Conservation (phyloP, 2,797 vertebrate genomes). For the Tauraco hartlaubi region DNA sequence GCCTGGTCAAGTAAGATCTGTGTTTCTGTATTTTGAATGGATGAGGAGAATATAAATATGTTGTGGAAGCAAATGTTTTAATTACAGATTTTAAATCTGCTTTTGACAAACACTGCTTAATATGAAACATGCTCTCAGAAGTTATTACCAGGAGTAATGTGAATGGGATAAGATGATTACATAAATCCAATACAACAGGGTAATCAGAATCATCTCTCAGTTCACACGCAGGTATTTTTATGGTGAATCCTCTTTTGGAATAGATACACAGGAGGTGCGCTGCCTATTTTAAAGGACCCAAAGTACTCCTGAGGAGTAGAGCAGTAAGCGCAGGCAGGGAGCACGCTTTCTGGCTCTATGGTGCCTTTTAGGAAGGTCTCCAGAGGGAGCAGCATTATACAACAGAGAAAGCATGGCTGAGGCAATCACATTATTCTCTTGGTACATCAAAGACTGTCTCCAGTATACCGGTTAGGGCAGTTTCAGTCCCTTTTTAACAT, state of each 20-base stretch:
- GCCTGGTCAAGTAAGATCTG: background rate
- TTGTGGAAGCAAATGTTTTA: slow-evolving; percentile 35
- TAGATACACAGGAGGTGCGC: background rate
- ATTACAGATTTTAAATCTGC: slow-evolving; percentile 51
- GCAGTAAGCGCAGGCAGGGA: background rate
- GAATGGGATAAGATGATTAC: background rate
- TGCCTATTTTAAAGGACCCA: background rate
- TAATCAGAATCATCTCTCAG: background rate
- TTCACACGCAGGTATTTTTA: background rate
- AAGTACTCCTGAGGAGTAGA: background rate
- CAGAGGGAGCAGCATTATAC: background rate
- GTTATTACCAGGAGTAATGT: background rate
- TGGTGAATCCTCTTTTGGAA: background rate
- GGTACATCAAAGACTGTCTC: background rate
- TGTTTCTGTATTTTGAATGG: background rate
- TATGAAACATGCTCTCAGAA: slow-evolving; percentile 8
- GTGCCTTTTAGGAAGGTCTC: background rate
- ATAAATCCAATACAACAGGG: background rate
- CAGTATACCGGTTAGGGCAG: background rate
- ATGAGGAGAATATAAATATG: slow-evolving; percentile 18
- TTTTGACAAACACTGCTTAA: slow-evolving; percentile 34
- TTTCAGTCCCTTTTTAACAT: background rate
- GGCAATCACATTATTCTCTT: background rate
- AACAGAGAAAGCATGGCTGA: background rate
- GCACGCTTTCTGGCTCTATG: background rate